phyloP scores from a whole-genome alignment of 1,140 invertebrate species.

The Meloidogyne hapla region DNA sequence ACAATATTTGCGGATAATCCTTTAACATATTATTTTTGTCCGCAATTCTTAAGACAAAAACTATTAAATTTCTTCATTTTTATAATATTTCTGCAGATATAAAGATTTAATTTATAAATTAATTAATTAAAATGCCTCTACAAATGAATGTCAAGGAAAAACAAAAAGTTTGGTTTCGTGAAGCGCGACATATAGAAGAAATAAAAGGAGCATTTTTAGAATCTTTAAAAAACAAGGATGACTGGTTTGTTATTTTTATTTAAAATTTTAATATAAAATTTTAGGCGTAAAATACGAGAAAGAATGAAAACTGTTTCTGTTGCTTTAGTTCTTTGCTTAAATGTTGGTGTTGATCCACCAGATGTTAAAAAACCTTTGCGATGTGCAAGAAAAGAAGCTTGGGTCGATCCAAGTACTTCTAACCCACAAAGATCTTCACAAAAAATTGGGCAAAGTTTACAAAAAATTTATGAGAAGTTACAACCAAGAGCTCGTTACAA shows the following conservation, averaged over 20 bases:
- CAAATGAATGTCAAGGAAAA: conserved; percentile 35
- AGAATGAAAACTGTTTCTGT: conserved; percentile 84
- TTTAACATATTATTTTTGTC: background rate
- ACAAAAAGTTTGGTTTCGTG: conserved; percentile 52
- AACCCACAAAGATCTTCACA: conserved; percentile 90
- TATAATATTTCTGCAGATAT: background rate
- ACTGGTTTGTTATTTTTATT: conserved; percentile 45
- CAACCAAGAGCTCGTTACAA: conserved; percentile 92
- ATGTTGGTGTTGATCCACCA: conserved; percentile 97
- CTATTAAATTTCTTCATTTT: no score
- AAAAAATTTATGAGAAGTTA: conserved; percentile 91
- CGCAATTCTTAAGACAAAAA: background rate
- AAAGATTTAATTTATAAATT: background rate
- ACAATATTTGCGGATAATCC: no score
- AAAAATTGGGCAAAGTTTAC: conserved; percentile 82
- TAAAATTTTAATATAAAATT: no score
- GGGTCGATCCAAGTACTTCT: conserved; percentile 78
- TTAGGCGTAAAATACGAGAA: conserved; percentile 52
- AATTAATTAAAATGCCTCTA: conserved; percentile 23
- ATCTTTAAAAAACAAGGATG: conserved; percentile 33
- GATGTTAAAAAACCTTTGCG: conserved; percentile 95
- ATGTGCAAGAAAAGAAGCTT: conserved; percentile 90
- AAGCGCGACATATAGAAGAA: conserved; percentile 47
- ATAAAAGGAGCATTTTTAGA: conserved; percentile 39
- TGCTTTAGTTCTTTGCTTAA: conserved; percentile 91